Evolutionary conservation across 2,888 invertebrate species (phyloP).

Genomic region (Melinopterus prodromus): DNA sequence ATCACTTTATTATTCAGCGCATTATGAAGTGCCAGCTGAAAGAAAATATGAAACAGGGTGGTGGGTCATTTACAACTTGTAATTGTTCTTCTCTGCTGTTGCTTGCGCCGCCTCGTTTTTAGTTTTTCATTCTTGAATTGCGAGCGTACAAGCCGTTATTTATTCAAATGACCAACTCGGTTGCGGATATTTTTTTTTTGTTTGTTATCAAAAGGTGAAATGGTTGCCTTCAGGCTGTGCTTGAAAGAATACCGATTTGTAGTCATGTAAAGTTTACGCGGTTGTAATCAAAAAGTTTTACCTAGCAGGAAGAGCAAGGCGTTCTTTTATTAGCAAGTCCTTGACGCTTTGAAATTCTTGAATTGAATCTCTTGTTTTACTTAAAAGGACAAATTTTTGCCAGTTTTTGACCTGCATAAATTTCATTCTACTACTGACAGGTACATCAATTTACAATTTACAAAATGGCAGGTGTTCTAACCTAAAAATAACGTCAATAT

Average conservation of each 20-base stretch:
- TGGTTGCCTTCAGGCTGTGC: not conserved
- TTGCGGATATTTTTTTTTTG: not conserved
- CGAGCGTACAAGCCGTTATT: not conserved
- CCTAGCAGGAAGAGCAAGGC: not conserved
- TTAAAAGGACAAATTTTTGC: too few species aligned
- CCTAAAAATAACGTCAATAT: too few species aligned
- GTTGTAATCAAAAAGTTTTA: not conserved
- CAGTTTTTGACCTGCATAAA: too few species aligned
- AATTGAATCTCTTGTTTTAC: too few species aligned
- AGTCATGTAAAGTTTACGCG: not conserved
- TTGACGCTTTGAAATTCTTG: too few species aligned
- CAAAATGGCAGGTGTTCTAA: too few species aligned
- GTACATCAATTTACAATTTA: too few species aligned
- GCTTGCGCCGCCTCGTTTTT: not conserved
- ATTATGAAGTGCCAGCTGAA: conserved; percentile 25
- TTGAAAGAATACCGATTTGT: not conserved
- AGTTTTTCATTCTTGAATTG: not conserved
- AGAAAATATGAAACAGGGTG: conserved; percentile 27
- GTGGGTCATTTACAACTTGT: conserved; percentile 21
- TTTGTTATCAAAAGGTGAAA: not conserved
- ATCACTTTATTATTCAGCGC: conserved; percentile 35
- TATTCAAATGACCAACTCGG: not conserved
- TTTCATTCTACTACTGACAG: too few species aligned
- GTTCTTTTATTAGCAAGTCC: too few species aligned
- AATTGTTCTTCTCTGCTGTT: conserved; percentile 13